These are phyloP conservation scores for Spilarctia lutea DNA, from an alignment of 2,888 invertebrate genomes.

Conservation along the genomic window DNA sequence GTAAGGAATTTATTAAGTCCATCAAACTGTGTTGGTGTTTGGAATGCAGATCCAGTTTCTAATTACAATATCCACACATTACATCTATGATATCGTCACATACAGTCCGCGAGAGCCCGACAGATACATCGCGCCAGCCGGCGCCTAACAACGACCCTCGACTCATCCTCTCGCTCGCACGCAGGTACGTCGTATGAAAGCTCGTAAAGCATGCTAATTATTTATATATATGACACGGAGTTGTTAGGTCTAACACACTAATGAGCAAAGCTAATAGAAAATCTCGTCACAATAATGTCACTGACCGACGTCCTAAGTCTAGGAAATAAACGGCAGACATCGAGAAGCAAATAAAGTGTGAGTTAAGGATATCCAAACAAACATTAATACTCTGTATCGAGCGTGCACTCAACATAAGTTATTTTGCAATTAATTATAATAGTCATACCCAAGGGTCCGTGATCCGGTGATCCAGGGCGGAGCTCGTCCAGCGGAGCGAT, in stretches of 20 bases:
- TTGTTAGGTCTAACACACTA: slow-evolving; percentile 70
- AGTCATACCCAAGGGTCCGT: slow-evolving; percentile 79
- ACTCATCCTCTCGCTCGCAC: slow-evolving; percentile 28
- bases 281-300: slow-evolving; percentile 37
- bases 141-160: slow-evolving; percentile 4
- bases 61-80: slow-evolving; percentile 69
- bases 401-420: slow-evolving; percentile 83
- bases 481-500: slow-evolving; percentile 36
- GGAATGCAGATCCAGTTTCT: slow-evolving; percentile 83
- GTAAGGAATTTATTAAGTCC: slow-evolving; percentile 78
- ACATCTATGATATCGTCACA: slow-evolving; percentile 65
- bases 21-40: slow-evolving; percentile 83
- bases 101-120: slow-evolving; percentile 33
- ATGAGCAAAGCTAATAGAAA: slow-evolving; percentile 66
- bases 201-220: slow-evolving; percentile 71
- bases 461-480: slow-evolving; percentile 45
- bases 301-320: slow-evolving; percentile 57
- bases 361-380: slow-evolving; percentile 73
- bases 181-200: slow-evolving; percentile 58
- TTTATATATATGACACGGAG: slow-evolving; percentile 53
- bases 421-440: slow-evolving; percentile 80
- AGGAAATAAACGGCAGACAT: slow-evolving; percentile 64
- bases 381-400: slow-evolving; percentile 71
- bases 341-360: slow-evolving; percentile 78
- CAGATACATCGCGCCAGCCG: slow-evolving; percentile 40